Base-by-base conservation (phyloP, 2,888 invertebrate genomes). In the Dorcus parallelipipedus region DNA sequence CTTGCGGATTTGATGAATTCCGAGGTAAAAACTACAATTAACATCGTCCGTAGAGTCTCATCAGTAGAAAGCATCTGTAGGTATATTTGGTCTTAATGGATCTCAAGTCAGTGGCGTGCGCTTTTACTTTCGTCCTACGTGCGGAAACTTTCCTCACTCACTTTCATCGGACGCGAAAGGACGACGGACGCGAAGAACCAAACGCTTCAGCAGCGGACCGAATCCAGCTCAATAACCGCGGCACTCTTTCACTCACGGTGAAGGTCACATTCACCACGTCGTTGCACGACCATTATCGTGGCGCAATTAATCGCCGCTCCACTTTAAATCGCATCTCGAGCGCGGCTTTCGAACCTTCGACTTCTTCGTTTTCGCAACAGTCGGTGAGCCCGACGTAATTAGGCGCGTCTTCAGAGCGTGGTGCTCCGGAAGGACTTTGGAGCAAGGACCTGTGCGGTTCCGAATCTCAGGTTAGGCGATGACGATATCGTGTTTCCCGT, bases 221-320 rank as follows among this genome's bases (percentile, higher is more conserved):
- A 56, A 56, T 56, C 56, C 43, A 40, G 56, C 56, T 38, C 56
- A 56, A 56, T 50, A 56, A 56, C 56, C 56, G 56, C 26, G 26
- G 26, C 38, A 61, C 50, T 67, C 67, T 69, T 68, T 69, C 67
- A 67, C 65, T 66, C 58, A 64, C 58, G 67, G 62, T 68, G 69
- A 69, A 69, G 69, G 68, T 66, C 66, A 64, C 68, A 65, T 69
- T 69, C 69, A 65, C 66, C 54, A 33, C 26, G 26, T 57, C 52
- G 52, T 52, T 48, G 41, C 47, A 47, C 48, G 26, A 49, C 48
- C 48, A 53, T 54, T 58, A 53, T 53, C 52, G 26, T 51, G 33
- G 56, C 39, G 47, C 26, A 33, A 33, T 33, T 56, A 56, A 56
- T 56, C 51, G 47, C 51, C 45, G 45, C 47, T 51, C 51, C 39